Evolutionary conservation across 53 echinoderm and acorn worm genomes (phyloP), one percentile per base, ranked within the genome.

Genomic region (Actinopyga echinites): DNA sequence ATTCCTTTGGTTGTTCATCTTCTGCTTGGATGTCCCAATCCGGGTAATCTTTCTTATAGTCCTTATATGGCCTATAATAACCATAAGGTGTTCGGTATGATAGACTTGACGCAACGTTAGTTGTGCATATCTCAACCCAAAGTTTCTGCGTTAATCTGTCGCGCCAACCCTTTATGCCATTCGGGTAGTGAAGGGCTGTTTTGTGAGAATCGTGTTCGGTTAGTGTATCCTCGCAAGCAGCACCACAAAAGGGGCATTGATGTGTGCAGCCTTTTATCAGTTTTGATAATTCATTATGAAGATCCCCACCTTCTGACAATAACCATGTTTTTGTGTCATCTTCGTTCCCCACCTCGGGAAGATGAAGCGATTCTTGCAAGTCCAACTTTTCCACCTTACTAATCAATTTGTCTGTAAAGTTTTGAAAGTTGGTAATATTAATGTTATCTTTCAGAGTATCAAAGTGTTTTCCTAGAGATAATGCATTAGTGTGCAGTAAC

Each of bases 311-410:
- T 4, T 35, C 35, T 2, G 69, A 35, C 20, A 69, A 35, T 36
- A 69, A 22, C 69, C 69, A 69, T 19, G 69, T 42, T 42, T 69
- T 69, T 42, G 69, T 69, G 38, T 69, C 69, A 42, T 42, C 69
- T 5, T 69, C 38, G 22, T 69, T 69, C 2, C 69, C 69, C 6
- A 4, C 38, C 4, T 38, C n/a, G 12, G 69, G 69, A 6, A 69
- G 69, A 34, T 20, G 3, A 22, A 69, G 30, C 0, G 69, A 69
- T 22, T 23, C 1, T 35, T 69, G 37, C 4, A 37, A 37, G 7
- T 37, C 37, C 7, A 37, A 37, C 37, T 37, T 37, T 37, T 37
- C 7, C 37, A 37, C 37, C 7, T 37, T 37, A 37, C 37, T 37
- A 37, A 37, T 7, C 37, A 37, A 37, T 7, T 37, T 7, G 7